Evolutionary conservation across 2,797 vertebrate genomes (phyloP).

Genomic region (Pseudotriccus pelzelni): DNA sequence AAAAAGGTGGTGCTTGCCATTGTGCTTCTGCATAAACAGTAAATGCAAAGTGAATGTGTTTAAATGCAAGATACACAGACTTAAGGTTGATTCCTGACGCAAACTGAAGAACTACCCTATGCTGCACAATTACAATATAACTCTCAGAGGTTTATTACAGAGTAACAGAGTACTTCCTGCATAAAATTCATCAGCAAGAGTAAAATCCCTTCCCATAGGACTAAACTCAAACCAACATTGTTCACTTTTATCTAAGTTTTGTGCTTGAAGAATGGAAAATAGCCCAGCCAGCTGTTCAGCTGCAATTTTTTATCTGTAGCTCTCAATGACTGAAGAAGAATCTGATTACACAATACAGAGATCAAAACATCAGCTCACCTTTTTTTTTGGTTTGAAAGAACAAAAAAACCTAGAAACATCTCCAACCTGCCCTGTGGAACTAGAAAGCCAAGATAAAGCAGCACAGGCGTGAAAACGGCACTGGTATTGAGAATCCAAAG

Average conservation of each 20-base stretch:
- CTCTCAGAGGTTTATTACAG: neutral
- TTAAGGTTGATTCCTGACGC: neutral
- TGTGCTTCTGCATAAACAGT: neutral
- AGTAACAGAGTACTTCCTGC: neutral
- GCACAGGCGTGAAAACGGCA: neutral
- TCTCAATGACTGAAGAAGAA: neutral
- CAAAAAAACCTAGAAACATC: neutral
- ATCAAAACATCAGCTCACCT: neutral
- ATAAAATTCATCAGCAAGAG: conserved; percentile 17
- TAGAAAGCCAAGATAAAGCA: neutral
- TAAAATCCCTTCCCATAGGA: conserved; percentile 3
- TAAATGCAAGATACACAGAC: neutral
- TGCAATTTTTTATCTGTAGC: neutral
- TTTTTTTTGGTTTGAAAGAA: neutral
- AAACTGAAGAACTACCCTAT: neutral
- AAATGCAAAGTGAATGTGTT: neutral
- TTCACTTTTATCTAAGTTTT: neutral
- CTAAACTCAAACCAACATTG: conserved; percentile 1
- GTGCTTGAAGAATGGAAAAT: neutral
- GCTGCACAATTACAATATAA: neutral
- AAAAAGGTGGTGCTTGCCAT: neutral
- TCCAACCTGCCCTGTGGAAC: neutral
- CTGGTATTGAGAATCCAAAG: neutral
- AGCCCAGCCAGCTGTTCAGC: neutral
- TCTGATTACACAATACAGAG: neutral